Base-by-base conservation (phyloP, 1,140 invertebrate genomes). In the Megalonaias nervosa region DNA sequence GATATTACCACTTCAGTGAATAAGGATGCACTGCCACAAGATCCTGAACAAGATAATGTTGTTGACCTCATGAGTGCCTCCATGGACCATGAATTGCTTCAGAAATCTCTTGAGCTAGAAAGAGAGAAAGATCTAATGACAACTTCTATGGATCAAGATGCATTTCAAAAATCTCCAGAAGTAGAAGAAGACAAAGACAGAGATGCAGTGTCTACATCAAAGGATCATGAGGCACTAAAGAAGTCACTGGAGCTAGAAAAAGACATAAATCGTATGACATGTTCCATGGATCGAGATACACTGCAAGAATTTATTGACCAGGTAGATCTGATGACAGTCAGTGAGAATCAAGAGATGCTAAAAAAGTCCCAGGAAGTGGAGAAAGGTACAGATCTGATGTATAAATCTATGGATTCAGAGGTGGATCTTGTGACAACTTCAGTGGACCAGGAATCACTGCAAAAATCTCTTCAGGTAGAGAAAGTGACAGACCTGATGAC, bases 201-300 rank as follows among this genome's bases (percentile, higher is more conserved):
- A 59, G 75, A 77, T 77, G 75, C 75, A n/a, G 21, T 77, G 23
- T 71, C 70, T 75, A 79, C 72, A 70, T 74, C 77, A 1, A 71
- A 62, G 56, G 75, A 77, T 67, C 70, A 77, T 48, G 75, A 77
- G 55, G 75, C 61, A 19, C 65, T 75, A 38, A 75, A 55, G 26
- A 69, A 69, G 19, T 67, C 75, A 55, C 48, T 71, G 57, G 59
- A 38, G 12, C 21, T 68, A 4, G 67, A 65, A 60, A 19, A 56
- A 19, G 15, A 31, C 38, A 58, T 62, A 76, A 64, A 74, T 23
- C 21, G 55, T 21, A 68, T 81, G 69, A 66, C 70, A 58, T 17
- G 73, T 60, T 77, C 75, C 55, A 68, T 77, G 69, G 75, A 77
- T 23, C 75, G 58, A 21, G 75, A 77, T 48, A 48, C 38, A 48